Evolutionary conservation across 2,888 invertebrate genomes (phyloP).

Genomic region (Anarsia innoxiella): DNA sequence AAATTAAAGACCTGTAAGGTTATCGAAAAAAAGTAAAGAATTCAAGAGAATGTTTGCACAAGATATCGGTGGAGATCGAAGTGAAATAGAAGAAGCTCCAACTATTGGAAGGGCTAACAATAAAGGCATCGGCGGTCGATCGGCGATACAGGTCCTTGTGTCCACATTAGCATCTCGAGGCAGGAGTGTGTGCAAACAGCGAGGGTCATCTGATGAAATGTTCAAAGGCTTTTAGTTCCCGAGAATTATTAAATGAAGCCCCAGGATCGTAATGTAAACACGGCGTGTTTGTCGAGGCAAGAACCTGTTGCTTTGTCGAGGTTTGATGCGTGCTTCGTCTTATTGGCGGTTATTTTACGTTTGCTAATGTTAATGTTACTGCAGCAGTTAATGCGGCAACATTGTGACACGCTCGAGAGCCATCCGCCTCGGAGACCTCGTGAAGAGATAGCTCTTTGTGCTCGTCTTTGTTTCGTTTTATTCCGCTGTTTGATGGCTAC

Average conservation of each 20-base stretch:
- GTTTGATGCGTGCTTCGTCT: constrained; percentile 65
- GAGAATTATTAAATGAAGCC: constrained; percentile 75
- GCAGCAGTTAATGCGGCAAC: constrained; percentile 56
- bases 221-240: constrained; percentile 76
- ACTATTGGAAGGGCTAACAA: constrained; percentile 61
- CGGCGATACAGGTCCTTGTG: constrained; percentile 74
- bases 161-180: constrained; percentile 73
- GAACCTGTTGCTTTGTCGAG: constrained; percentile 73
- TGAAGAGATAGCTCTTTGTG: constrained; percentile 23
- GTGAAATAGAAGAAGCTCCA: constrained; percentile 63
- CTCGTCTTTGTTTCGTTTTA: constrained; percentile 30
- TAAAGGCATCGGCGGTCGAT: constrained; percentile 66
- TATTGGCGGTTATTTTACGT: constrained; percentile 73
- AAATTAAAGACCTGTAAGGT: constrained; percentile 9
- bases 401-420: constrained; percentile 40
- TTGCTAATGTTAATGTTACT: constrained; percentile 66
- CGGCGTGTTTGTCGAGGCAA: constrained; percentile 60
- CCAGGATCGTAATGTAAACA: constrained; percentile 75
- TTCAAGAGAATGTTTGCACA: constrained; percentile 43
- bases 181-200: constrained; percentile 73
- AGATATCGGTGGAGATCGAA: constrained; percentile 54
- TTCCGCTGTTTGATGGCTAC: constrained; percentile 25
- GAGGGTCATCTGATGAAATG: constrained; percentile 76
- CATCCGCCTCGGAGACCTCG: constrained; percentile 17
- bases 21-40: constrained; percentile 18